Base-by-base conservation (phyloP, 2,113 vertebrate genomes). In the Etia nguti region DNA sequence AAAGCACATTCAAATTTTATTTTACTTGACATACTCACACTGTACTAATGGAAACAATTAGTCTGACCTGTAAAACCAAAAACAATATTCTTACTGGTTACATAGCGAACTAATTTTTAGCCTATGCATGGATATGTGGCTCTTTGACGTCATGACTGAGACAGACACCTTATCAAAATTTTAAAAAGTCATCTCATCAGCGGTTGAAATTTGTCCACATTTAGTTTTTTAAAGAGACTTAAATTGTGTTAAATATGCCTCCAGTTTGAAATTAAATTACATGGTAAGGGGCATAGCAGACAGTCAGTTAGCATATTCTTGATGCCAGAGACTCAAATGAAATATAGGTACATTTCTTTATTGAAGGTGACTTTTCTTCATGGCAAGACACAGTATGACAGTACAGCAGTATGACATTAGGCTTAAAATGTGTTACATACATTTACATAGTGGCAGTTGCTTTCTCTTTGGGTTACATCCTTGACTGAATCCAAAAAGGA, bases 401-500 rank as follows among this genome's bases (percentile, higher is more conserved):
- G 38, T 24, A 41, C 4, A 73, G 10, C 4, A 5, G 9, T 36
- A n/a, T 20, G 41, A 46, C 13, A 6, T 52, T 16, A 31, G 34
- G 36, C 18, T 80, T 75, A 36, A 84, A 20, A 54, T n/a, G 10
- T 0, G 26, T 29, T 62, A 68, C 16, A 24, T 4, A 16, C 20
- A 62, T n/a, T 68, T 20, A 50, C 15, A 82, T 15, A 26, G 29
- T 29, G 31, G 8, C 16, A 24, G 6, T 43, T 41, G 1, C 18
- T 65, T 68, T 46, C 38, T 18, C 13, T 73, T 4, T 7, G 36
- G 36, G 12, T 43, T 29, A 54, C 65, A 34, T 48, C 34, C 38
- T 48, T 15, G 1, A 75, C 79, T 43, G 65, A 88, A 81, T 86
- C 36, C 36, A 80, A 79, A 82, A 90, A 83, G 22, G 62, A 89